Percentiles rank a stretch among this genome's conserved stretches.
phyloP scores from a whole-genome alignment of 2,113 vertebrate species.

The Sorex araneus region DNA sequence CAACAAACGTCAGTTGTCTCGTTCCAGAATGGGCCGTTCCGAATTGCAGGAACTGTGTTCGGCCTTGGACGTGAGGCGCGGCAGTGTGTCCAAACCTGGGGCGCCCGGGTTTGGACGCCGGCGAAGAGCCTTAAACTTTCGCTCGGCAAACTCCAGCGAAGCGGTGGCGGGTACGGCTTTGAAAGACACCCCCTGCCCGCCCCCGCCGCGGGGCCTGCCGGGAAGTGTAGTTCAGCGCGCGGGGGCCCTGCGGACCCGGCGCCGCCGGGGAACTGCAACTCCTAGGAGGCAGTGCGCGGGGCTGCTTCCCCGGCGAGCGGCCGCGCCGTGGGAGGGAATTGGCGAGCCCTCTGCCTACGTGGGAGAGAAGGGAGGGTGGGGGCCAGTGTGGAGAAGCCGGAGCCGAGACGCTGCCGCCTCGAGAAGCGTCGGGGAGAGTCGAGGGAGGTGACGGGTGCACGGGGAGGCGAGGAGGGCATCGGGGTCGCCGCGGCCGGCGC shows the following conservation, averaged over 20 bases:
- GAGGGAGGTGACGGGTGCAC: constrained; percentile 13
- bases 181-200: constrained; percentile 47
- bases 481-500: constrained; percentile 11
- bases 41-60: constrained; percentile 64
- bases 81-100: neutral
- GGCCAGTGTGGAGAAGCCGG: constrained; percentile 79
- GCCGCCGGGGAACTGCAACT: constrained; percentile 81
- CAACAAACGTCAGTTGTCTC: constrained; percentile 3
- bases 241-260: accelerated
- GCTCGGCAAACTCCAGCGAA: neutral
- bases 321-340: constrained; percentile 78
- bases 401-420: constrained; percentile 29
- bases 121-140: constrained; percentile 56
- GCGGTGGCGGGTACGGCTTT: constrained; percentile 58
- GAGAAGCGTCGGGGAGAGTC: constrained; percentile 68
- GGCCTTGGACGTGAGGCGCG: constrained; percentile 6
- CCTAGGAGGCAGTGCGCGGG: constrained; percentile 73
- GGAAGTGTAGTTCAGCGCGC: neutral
- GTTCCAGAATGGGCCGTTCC: constrained; percentile 16
- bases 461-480: constrained; percentile 52
- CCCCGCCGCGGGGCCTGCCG: neutral
- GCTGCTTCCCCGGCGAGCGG: constrained; percentile 70
- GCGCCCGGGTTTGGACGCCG: neutral
- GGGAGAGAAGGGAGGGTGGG: constrained; percentile 87
- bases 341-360: constrained; percentile 92